Conservation (phyloP, 2,888 invertebrate genomes). For the Tinea trinotella region DNA sequence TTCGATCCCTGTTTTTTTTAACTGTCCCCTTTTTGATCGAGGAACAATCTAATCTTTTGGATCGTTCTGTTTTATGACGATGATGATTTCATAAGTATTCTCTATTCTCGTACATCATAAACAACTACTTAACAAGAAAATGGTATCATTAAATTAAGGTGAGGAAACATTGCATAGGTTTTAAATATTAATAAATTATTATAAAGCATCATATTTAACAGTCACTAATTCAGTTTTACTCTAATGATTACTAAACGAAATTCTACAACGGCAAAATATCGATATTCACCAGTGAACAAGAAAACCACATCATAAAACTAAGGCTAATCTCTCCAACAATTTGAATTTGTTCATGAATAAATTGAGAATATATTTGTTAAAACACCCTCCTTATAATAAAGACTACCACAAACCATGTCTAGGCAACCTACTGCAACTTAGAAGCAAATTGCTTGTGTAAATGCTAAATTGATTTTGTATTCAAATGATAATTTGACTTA, state of each 20-base stretch:
- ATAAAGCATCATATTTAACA: too few relatives aligned
- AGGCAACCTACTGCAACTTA: conserved; percentile 7
- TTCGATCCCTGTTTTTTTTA: too few relatives aligned
- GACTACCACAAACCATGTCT: conserved; percentile 30
- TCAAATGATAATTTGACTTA: conserved; percentile 53
- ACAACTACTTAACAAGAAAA: too few relatives aligned
- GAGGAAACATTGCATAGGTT: too few relatives aligned
- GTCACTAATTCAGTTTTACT: too few relatives aligned
- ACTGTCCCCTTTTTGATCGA: too few relatives aligned
- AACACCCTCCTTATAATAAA: conserved; percentile 33
- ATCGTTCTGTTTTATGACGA: too few relatives aligned
- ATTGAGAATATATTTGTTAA: conserved; percentile 19
- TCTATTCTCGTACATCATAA: too few relatives aligned
- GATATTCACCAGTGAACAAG: conserved; percentile 1
- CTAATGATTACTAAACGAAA: not conserved
- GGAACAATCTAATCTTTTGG: too few relatives aligned
- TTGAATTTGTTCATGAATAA: conserved; percentile 14
- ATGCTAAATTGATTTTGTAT: conserved; percentile 58
- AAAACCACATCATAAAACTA: conserved; percentile 1
- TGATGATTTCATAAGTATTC: too few relatives aligned
- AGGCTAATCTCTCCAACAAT: conserved; percentile 16
- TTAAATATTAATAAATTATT: too few relatives aligned
- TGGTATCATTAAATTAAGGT: too few relatives aligned
- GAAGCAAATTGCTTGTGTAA: conserved; percentile 45
- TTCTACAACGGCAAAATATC: not conserved